Percentiles rank a stretch among this genome's conserved stretches.
These are phyloP conservation scores for Athene noctua DNA, from an alignment of 2,113 vertebrate species.

Conservation along the genomic window DNA sequence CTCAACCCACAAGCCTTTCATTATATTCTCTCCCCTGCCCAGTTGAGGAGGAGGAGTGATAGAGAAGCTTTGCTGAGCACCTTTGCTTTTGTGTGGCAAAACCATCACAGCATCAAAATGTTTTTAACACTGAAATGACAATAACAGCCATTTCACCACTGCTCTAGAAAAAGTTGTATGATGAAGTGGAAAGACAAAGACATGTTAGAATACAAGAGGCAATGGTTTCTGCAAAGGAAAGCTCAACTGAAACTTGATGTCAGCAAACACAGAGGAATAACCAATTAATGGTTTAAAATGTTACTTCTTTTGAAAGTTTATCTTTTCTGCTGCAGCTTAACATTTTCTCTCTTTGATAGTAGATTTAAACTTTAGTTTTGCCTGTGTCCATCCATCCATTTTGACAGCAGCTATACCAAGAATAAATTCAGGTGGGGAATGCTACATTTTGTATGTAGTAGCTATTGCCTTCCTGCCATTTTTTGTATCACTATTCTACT, in stretches of 20 bases:
- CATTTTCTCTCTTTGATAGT: neutral
- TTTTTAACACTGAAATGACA: neutral
- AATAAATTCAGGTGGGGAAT: neutral
- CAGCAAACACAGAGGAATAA: neutral
- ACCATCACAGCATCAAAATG: neutral
- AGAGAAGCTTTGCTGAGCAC: no score
- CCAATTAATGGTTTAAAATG: neutral
- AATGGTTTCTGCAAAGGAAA: neutral
- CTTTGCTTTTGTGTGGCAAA: no score
- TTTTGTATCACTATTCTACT: neutral
- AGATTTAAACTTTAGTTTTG: neutral
- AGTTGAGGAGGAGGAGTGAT: no score
- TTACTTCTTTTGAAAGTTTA: neutral
- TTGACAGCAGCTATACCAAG: neutral
- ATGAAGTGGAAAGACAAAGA: neutral
- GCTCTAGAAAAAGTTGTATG: neutral
- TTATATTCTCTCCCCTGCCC: no score
- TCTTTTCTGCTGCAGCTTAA: neutral
- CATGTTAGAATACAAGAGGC: neutral
- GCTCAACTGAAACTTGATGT: neutral
- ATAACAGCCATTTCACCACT: neutral
- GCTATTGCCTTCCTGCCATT: neutral
- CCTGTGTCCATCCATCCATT: neutral
- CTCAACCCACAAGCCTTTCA: no score
- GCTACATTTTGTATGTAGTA: neutral